phyloP scores from a whole-genome alignment of 1,140 invertebrate species.

The Oreohelix idahoensis region DNA sequence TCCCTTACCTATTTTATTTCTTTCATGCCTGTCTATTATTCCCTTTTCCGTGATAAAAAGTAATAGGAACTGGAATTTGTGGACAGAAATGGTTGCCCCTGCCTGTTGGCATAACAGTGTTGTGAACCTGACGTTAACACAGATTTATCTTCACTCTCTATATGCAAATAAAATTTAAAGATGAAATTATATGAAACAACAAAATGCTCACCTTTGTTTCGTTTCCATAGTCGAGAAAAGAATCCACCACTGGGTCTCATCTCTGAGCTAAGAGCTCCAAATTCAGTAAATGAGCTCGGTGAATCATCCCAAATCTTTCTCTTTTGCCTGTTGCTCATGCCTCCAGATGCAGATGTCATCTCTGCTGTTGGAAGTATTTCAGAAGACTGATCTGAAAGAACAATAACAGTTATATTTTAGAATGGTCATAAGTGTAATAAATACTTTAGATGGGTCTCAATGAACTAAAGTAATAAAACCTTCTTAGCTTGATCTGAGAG shows the following conservation, averaged over 20 bases:
- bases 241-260: conserved; percentile 72
- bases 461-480: too few relatives aligned
- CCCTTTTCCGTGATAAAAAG: too few relatives aligned
- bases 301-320: conserved; percentile 74
- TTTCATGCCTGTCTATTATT: too few relatives aligned
- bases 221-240: conserved; percentile 71
- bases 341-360: neutral
- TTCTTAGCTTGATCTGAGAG: too few relatives aligned
- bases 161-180: neutral
- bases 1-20: too few relatives aligned
- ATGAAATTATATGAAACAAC: neutral
- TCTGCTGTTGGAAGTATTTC: neutral
- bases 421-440: too few relatives aligned
- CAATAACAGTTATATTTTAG: too few relatives aligned
- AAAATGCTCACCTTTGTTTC: conserved; percentile 62
- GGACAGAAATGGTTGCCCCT: too few relatives aligned
- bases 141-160: neutral
- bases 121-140: too few relatives aligned
- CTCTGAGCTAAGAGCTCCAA: conserved; percentile 81
- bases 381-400: neutral
- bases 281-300: conserved; percentile 82
- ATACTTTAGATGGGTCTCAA: too few relatives aligned
- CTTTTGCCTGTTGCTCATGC: conserved; percentile 10
- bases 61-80: too few relatives aligned
- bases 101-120: too few relatives aligned